Evolutionary conservation across 2,113 vertebrate genomes (phyloP), one percentile per base, ranked within the genome.

Genomic region (Tonatia bakeri): DNA sequence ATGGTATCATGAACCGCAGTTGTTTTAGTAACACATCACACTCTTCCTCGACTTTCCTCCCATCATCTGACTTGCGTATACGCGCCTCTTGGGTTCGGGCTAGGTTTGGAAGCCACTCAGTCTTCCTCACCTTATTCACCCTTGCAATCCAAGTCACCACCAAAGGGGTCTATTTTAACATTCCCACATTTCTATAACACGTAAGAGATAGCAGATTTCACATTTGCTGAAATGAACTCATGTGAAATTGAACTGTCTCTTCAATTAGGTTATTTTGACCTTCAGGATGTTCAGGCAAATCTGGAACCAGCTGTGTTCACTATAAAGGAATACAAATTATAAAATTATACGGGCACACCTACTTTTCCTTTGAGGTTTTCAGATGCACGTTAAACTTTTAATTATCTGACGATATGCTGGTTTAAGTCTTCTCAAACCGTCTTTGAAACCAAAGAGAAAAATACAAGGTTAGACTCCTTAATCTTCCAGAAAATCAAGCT

Each of bases 291-390:
- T 52, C 75, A 2, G 2, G 4, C 5, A 36, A 61, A 94, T 79
- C 77, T 72, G 1, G 79, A 95, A 67, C 61, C 22, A 1, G 84
- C 82, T 88, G 54, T 95, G 79, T 96, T 95, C 90, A 92, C 65
- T 4, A 0, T 50, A 56, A 54, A 97, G 89, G 59, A 84, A 95
- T 87, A 77, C 15, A 61, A 80, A 77, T 89, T 92, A 85, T 50
- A 67, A 94, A 95, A 94, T 88, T 81, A 87, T 50, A 83, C 94
- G 89, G 91, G 52, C 87, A 88, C 84, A 79, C 36, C 80, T 90
- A 65, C 45, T 87, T 96, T 95, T 95, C 92, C 91, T 95, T 93
- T 64, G 86, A 92, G 38, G 26, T 96, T 88, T 79, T 94, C 59
- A 79, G 84, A 81, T 80, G 6, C 2, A 2, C 22, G 17, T 40